Evolutionary conservation across 2,797 vertebrate genomes (phyloP).

Genomic region (Hydrocynus forskahlii): DNA sequence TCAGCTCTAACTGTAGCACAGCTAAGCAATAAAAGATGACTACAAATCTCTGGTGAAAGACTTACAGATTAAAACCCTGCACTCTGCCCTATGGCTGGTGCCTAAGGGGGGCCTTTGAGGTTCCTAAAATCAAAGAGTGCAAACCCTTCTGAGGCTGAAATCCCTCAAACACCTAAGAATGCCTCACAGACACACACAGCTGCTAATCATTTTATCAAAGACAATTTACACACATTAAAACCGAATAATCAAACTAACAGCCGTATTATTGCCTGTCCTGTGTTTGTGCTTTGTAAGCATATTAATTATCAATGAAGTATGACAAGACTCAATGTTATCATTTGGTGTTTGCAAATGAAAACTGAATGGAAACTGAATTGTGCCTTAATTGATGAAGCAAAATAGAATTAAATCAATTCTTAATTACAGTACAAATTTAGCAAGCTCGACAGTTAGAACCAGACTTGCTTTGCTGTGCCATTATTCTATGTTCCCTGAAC

Average conservation of each 20-base stretch:
- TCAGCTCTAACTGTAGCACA: conserved; percentile 31
- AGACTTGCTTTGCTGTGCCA: neutral
- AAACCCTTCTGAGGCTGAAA: conserved; percentile 18
- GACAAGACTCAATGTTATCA: conserved; percentile 36
- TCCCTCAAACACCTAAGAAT: neutral
- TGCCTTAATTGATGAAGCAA: conserved; percentile 16
- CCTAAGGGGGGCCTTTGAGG: conserved; percentile 55
- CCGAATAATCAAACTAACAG: conserved; percentile 49
- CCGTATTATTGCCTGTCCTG: conserved; percentile 28
- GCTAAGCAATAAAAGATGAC: conserved; percentile 63
- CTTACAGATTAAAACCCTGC: conserved; percentile 72
- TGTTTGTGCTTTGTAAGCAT: conserved; percentile 28
- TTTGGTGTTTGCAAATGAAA: conserved; percentile 32
- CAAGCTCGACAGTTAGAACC: neutral
- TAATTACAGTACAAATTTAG: conserved; percentile 45
- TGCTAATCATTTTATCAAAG: conserved; percentile 9
- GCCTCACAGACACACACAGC: conserved; percentile 1
- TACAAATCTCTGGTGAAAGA: conserved; percentile 64
- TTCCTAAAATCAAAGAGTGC: conserved; percentile 46
- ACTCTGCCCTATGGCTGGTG: conserved; percentile 60
- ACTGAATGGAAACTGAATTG: conserved; percentile 31
- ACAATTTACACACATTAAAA: conserved; percentile 20
- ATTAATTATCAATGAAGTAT: conserved; percentile 44
- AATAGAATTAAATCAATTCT: conserved; percentile 34
- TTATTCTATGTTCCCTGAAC: neutral